These are phyloP conservation scores for Psilopsiagon aurifrons DNA, from an alignment of 2,113 vertebrate genomes.

Conservation along the genomic window DNA sequence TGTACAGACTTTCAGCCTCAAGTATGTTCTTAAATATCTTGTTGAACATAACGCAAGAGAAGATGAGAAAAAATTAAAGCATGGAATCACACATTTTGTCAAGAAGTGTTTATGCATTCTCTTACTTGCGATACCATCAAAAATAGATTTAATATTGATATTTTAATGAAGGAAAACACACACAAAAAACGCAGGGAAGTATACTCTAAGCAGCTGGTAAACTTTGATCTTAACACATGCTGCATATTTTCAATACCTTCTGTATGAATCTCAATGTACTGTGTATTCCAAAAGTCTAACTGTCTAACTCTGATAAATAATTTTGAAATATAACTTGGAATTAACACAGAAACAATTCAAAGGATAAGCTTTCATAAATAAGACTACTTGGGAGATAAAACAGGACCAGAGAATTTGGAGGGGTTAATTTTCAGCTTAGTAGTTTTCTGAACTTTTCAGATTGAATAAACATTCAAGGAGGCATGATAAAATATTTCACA, in stretches of 20 bases:
- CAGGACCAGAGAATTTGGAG: not conserved
- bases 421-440: not conserved
- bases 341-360: constrained; percentile 39
- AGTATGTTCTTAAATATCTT: not conserved
- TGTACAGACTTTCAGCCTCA: not conserved
- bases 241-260: not conserved
- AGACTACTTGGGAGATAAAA: constrained; percentile 15
- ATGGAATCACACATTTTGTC: not conserved
- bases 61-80: not conserved
- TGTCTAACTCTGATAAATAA: not conserved
- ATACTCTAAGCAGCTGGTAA: not conserved
- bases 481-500: not conserved
- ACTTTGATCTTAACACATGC: not conserved
- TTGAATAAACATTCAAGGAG: constrained; percentile 17
- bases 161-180: not conserved
- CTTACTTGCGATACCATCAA: not conserved
- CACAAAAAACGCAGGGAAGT: not conserved
- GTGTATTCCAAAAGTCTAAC: not conserved
- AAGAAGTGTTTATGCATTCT: not conserved
- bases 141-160: not conserved
- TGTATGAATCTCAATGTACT: not conserved
- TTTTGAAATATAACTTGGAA: constrained; percentile 47
- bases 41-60: not conserved
- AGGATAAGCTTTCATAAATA: constrained; percentile 28
- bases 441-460: constrained; percentile 1